Percentiles rank a stretch among this genome's conserved stretches.
Conservation (phyloP, 2,888 invertebrate genomes). For the Tinea semifulvella region DNA sequence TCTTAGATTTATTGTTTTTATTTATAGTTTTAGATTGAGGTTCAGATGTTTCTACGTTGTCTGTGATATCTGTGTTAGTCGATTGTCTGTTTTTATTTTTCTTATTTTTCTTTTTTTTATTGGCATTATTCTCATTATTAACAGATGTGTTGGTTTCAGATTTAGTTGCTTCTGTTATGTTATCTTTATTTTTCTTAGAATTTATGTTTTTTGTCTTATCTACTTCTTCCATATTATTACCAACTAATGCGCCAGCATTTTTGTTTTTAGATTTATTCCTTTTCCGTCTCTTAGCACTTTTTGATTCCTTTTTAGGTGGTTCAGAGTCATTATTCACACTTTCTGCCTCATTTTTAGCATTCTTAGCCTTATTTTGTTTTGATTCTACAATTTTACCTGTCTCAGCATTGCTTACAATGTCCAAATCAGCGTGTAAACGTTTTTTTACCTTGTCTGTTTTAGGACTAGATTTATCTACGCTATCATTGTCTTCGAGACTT, state of each 20-base stretch:
- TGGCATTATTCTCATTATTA: too few species aligned
- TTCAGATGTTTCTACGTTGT: too few species aligned
- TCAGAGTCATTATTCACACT: not conserved
- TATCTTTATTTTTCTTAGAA: too few species aligned
- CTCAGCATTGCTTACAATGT: not conserved
- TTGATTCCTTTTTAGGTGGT: too few species aligned
- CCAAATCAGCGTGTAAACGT: not conserved
- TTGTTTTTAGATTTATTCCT: too few species aligned
- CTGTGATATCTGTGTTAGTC: too few species aligned
- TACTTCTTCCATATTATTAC: not conserved
- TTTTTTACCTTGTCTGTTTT: not conserved
- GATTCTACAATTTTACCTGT: not conserved
- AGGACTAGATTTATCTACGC: not conserved
- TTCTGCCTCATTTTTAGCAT: not conserved
- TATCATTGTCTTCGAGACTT: constrained; percentile 25
- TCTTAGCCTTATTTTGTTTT: not conserved
- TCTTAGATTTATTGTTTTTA: constrained; percentile 14
- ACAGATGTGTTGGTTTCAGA: too few species aligned
- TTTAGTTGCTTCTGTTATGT: too few species aligned
- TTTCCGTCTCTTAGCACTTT: too few species aligned
- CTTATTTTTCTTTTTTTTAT: too few species aligned
- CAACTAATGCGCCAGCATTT: too few species aligned
- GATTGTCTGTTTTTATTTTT: not conserved
- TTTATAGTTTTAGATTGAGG: constrained; percentile 5
- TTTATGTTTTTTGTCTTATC: not conserved